phyloP scores from a whole-genome alignment of 1,140 invertebrate species.

The Helicoverpa zea region DNA sequence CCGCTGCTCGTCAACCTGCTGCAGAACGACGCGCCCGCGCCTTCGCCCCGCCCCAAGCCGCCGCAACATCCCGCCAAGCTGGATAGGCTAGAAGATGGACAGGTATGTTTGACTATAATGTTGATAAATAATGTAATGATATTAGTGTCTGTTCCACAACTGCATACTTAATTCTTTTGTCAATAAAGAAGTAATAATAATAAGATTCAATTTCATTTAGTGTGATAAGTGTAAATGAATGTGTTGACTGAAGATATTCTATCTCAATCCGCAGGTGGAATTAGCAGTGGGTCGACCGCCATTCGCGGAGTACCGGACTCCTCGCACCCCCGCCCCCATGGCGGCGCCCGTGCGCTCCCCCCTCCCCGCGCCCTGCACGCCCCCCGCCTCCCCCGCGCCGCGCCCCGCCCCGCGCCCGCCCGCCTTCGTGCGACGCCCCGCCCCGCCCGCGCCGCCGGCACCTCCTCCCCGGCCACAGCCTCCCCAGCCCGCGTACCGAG shows the following conservation, averaged over 20 bases:
- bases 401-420: slow-evolving; percentile 60
- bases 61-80: slow-evolving; percentile 83
- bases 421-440: background rate
- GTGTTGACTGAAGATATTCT: slow-evolving; percentile 2
- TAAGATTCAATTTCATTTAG: background rate
- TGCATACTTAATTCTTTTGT: too few relatives aligned
- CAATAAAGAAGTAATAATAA: too few relatives aligned
- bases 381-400: slow-evolving; percentile 22
- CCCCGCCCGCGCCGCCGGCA: slow-evolving; percentile 55
- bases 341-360: slow-evolving; percentile 78
- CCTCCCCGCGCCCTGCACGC: slow-evolving; percentile 50
- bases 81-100: slow-evolving; percentile 75
- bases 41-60: slow-evolving; percentile 83
- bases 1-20: slow-evolving; percentile 96
- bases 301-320: slow-evolving; percentile 79
- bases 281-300: slow-evolving; percentile 77
- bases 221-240: background rate
- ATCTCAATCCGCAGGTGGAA: slow-evolving; percentile 69
- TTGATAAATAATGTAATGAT: background rate
- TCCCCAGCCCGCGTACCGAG: background rate
- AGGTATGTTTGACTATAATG: slow-evolving; percentile 55
- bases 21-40: slow-evolving; percentile 92
- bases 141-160: too few relatives aligned
- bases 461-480: slow-evolving; percentile 34
- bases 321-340: slow-evolving; percentile 57